These are phyloP conservation scores for Dioctria rufipes DNA, from an alignment of 2,888 invertebrate genomes.

Conservation along the genomic window DNA sequence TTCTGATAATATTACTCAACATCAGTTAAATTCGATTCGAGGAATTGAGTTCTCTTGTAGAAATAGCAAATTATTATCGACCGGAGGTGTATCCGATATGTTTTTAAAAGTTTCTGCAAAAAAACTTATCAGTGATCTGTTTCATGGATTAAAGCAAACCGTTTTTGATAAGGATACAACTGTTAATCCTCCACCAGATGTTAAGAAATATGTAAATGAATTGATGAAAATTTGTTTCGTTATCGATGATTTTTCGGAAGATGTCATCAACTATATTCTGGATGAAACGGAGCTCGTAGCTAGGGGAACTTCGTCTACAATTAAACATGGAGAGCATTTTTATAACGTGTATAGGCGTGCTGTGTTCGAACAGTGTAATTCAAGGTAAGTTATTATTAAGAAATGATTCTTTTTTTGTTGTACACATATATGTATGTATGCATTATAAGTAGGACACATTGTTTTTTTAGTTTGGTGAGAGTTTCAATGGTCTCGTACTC, in stretches of 20 bases:
- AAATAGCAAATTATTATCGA: neutral
- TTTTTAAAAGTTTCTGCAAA: constrained; percentile 53
- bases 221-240: constrained; percentile 60
- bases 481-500: no score
- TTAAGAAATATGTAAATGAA: constrained; percentile 58
- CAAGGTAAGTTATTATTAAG: constrained; percentile 54
- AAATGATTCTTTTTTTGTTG: neutral
- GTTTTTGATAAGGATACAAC: constrained; percentile 53
- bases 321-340: constrained; percentile 68
- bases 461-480: neutral
- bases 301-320: constrained; percentile 56
- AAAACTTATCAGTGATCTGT: constrained; percentile 58
- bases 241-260: constrained; percentile 52
- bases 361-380: constrained; percentile 62
- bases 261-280: constrained; percentile 57
- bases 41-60: constrained; percentile 51
- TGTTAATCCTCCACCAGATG: constrained; percentile 53
- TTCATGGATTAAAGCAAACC: constrained; percentile 57
- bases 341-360: constrained; percentile 64
- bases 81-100: neutral
- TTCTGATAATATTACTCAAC: constrained; percentile 47
- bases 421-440: no score
- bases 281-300: constrained; percentile 55
- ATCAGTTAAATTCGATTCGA: constrained; percentile 45
- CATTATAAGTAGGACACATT: neutral